phyloP scores from a whole-genome alignment of 2,113 vertebrate genomes.

The Lichenostomus cassidix region DNA sequence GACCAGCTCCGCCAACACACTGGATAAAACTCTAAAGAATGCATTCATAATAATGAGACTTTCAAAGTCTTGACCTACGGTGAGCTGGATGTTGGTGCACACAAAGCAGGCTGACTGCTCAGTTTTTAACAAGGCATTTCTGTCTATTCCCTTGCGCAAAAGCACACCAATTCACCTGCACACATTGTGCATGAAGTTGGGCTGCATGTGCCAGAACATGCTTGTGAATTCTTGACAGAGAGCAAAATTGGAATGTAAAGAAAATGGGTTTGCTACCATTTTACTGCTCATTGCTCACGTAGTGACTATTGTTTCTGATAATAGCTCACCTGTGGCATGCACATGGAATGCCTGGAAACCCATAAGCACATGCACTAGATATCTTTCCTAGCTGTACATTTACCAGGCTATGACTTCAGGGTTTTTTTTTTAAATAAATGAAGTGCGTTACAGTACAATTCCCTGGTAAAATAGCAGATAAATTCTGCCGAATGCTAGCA shows the following conservation, averaged over 20 bases:
- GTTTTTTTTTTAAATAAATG: not conserved
- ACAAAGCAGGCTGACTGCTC: not conserved
- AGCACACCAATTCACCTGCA: not conserved
- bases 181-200: fast-evolving
- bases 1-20: not conserved
- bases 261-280: not conserved
- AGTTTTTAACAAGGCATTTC: not conserved
- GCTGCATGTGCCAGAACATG: fast-evolving
- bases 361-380: fast-evolving
- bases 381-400: not conserved
- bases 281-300: not conserved
- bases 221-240: not conserved
- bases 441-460: not conserved
- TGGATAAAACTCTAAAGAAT: not conserved
- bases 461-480: conserved; percentile 5
- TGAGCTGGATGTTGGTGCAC: not conserved
- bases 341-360: fast-evolving
- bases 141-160: not conserved
- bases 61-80: not conserved
- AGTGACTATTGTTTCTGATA: not conserved
- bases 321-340: not conserved
- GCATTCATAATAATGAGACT: not conserved
- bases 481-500: not conserved
- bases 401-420: not conserved
- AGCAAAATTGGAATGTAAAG: not conserved